Base-by-base conservation (phyloP, 2,113 vertebrate genomes). In the Ptilonorhynchus violaceus region DNA sequence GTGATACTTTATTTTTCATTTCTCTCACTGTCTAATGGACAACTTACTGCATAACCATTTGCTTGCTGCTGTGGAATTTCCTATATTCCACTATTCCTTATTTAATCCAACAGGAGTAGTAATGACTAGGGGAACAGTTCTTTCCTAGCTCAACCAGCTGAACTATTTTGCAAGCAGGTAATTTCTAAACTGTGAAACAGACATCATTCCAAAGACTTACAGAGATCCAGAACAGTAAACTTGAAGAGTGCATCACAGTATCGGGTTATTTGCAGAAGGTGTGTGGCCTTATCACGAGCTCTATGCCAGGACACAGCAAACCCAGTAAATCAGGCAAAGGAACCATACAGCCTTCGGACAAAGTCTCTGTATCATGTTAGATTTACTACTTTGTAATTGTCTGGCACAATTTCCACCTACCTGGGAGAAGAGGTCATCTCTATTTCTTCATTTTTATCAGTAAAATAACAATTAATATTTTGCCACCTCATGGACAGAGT, bases 241-340 rank as follows among this genome's bases (percentile, higher is more conserved):
- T 33, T 25, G 13, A 67, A 44, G 23, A 73, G 35, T 24, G 25
- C 47, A 89, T 39, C 39, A 13, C 35, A n/a, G n/a, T 6, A 27
- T 3, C 0, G 0, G 50, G 16, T 44, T 72, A 55, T 44, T 9
- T 64, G 49, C 73, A 59, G 53, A 13, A 52, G 20, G 4, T 10
- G 3, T 17, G 13, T 12, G 11, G 58, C 17, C 37, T 11, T 13
- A 6, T 6, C 39, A 22, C 4, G 13, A n/a, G 17, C 2, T 7
- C 27, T 55, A 10, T 28, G 39, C 11, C 63, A 89, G 68, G 77
- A 47, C 7, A 30, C 0, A 28, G 12, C 23, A 68, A 92, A 81
- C 2, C 20, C 33, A 53, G 12, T 20, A 53, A 37, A 59, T 13
- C 35, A 31, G 49, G 30, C 2, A 15, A 59, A 63, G 47, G 28